Conservation (phyloP, 2,797 vertebrate species). For the Manis crassicaudata region DNA sequence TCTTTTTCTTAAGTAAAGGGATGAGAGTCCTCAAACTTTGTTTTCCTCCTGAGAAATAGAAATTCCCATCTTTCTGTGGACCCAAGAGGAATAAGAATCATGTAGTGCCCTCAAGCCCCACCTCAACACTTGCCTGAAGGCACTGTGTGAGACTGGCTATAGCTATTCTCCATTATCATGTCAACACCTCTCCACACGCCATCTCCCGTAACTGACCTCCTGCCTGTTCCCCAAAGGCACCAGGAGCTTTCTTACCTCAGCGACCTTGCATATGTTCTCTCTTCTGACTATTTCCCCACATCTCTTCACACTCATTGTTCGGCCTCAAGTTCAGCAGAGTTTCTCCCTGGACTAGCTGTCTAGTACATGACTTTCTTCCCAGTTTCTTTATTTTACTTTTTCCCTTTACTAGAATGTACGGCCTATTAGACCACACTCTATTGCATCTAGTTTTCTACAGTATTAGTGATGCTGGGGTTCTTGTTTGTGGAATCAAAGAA, state of each 20-base stretch:
- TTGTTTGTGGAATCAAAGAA: no score
- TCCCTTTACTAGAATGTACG: not conserved
- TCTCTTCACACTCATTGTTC: not conserved
- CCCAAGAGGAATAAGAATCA: not conserved
- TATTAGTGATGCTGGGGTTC: not conserved
- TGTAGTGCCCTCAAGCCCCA: rapidly evolving
- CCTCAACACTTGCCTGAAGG: not conserved
- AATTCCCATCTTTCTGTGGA: not conserved
- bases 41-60: not conserved
- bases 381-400: not conserved
- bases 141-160: not conserved
- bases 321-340: not conserved
- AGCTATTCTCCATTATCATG: rapidly evolving
- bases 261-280: not conserved
- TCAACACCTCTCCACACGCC: rapidly evolving
- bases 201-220: not conserved
- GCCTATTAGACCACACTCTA: not conserved
- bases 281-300: not conserved
- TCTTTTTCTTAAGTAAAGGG: not conserved
- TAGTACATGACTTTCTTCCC: not conserved
- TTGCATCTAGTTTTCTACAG: not conserved
- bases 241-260: not conserved
- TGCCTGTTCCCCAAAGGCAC: not conserved
- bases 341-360: not conserved
- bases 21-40: not conserved